Base-by-base conservation (phyloP, 2,888 invertebrate species). In the Polydrusus cervinus region DNA sequence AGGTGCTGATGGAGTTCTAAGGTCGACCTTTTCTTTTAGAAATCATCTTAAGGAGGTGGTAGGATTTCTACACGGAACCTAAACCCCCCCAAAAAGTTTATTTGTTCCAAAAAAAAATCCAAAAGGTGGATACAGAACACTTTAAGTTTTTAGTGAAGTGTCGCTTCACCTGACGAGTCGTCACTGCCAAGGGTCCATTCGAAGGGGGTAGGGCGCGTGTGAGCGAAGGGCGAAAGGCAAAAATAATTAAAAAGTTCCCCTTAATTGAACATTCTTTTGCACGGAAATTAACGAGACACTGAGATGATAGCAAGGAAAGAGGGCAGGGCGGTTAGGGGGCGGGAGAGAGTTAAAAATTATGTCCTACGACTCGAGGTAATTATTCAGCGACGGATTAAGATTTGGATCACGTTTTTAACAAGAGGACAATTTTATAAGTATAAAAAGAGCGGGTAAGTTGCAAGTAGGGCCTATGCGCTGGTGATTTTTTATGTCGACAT, bases 181-280 rank as follows among this genome's bases (percentile, higher is more conserved):
- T n/a, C n/a, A n/a, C n/a, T n/a, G n/a, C n/a, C n/a, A n/a, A n/a
- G 43, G 57, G 45, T 57, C 45, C 57, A 57, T 57, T 30, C n/a
- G 30, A 57, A 53, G 43, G 14, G 67, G 49, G 18, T 40, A 43
- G 34, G 67, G 49, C 14, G n/a, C n/a, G n/a, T n/a, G n/a, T n/a
- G 55, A 20, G 13, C 3, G 14, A 43, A 43, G 67, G 40, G 55
- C 40, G 55, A 40, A 45, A 25, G 30, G 57, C 69, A 43, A 72
- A 66, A 45, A 72, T 72, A 68, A 78, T 65, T 72, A 65, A 72
- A 72, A 72, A 72, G 66, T 72, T 72, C 65, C 47, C 60, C 45
- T 66, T 72, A 67, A 72, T 72, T 72, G 65, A 40, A 67, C 72
- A 72, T 72, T 72, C 67, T 72, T 67, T 67, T 18, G 49, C 20